phyloP scores from a whole-genome alignment of 2,888 invertebrate genomes.

The Globia sparganii region DNA sequence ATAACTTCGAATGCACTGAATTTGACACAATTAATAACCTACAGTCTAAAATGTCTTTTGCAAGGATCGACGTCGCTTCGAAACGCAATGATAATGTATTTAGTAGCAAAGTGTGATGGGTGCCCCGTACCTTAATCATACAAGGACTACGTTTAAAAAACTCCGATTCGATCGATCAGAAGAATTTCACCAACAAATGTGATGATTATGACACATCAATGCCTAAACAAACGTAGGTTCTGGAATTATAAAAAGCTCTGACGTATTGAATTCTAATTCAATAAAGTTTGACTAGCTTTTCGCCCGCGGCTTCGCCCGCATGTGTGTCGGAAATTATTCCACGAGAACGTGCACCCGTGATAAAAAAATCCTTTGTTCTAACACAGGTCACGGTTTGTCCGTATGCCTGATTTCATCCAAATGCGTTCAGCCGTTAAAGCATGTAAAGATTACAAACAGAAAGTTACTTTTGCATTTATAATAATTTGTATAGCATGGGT shows the following conservation, averaged over 20 bases:
- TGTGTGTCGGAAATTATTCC: neutral
- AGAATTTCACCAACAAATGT: neutral
- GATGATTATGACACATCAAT: neutral
- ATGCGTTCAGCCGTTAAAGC: no score
- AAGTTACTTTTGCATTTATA: no score
- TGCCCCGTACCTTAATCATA: no score
- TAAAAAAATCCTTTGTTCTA: neutral
- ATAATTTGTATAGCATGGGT: no score
- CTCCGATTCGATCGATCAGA: neutral
- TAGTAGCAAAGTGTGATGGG: neutral
- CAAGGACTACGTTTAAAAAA: neutral
- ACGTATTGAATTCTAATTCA: neutral
- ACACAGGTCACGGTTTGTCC: no score
- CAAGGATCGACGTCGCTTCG: neutral
- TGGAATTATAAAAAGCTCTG: neutral
- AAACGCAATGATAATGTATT: neutral
- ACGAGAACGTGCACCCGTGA: neutral
- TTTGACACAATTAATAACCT: slow-evolving; percentile 9
- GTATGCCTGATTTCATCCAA: no score
- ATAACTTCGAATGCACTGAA: neutral
- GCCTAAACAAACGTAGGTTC: neutral
- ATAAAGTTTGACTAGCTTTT: neutral
- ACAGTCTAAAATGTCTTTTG: slow-evolving; percentile 26
- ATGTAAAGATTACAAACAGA: no score
- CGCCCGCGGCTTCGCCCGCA: neutral